Base-by-base conservation (phyloP, 2,113 vertebrate species). In the Argyrosomus japonicus region DNA sequence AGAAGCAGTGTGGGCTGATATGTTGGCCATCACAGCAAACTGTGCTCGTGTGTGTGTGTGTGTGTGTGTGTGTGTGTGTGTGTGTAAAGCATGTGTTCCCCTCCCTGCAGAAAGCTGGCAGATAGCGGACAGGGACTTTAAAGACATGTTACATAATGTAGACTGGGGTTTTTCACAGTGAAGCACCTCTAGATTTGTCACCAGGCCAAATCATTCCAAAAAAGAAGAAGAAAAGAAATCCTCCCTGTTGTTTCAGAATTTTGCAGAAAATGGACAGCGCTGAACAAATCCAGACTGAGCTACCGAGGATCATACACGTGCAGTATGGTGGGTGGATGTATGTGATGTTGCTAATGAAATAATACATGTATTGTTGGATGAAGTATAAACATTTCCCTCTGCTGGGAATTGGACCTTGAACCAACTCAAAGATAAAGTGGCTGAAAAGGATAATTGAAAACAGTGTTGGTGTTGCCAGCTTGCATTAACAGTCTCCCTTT, bases 1-100 rank as follows among this genome's bases (percentile, higher is more conserved):
- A 84, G 86, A 83, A 85, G 77, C 72, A 77, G 82, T 91, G 93
- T 90, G 88, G 92, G 92, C 85, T 90, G 91, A 61, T 68, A 89
- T 76, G 82, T 83, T 91, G 90, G 90, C 87, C 89, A 84, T 88
- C 70, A 48, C 81, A 83, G 79, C 68, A 80, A 82, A 79, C 75
- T 47, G 62, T 73, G 68, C 50, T 29, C 61, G 3, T 80, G 54
- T 83, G 63, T 88, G 83, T 88, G 83, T 70, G 5, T 80, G 54
- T 83, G 62, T 86, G 77, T 62, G 71, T 36, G 65, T 45, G 63
- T n/a, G 77, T 71, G 67, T 65, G 79, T 72, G 50, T 58, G 40
- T 82, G 48, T 21, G 57, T 40, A 51, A 57, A 56, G 63, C n/a
- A 67, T 81, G 74, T 73, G 68, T 65, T 71, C 58, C 51, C 73